These are phyloP conservation scores for Amblyjoppa proteus DNA, from an alignment of 2,888 invertebrate genomes.

Conservation along the genomic window DNA sequence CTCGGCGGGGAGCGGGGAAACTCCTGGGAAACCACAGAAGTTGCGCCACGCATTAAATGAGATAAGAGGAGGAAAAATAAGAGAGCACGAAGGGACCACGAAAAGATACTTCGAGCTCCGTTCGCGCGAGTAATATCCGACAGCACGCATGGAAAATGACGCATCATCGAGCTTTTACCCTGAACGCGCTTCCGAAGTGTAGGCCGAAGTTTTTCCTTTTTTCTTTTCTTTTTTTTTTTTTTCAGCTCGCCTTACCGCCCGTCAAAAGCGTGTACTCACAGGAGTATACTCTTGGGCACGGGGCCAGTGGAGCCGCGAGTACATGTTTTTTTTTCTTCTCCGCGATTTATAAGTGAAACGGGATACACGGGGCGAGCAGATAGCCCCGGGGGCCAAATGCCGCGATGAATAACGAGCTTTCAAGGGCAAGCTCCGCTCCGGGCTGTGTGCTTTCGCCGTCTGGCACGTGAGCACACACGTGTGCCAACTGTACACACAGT, in stretches of 20 bases:
- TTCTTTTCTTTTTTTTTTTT: neutral
- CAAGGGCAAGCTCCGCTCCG: neutral
- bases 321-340: conserved; percentile 22
- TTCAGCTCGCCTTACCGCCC: neutral
- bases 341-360: conserved; percentile 38
- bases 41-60: neutral
- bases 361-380: neutral
- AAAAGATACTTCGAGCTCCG: neutral
- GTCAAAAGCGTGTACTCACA: neutral
- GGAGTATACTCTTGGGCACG: neutral
- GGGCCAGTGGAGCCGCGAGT: neutral
- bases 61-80: neutral
- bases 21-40: conserved; percentile 8
- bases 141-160: neutral
- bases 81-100: neutral
- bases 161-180: neutral
- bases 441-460: conserved; percentile 3
- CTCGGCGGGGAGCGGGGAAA: conserved; percentile 5
- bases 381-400: conserved; percentile 17
- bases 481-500: neutral
- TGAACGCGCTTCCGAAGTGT: neutral
- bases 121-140: neutral
- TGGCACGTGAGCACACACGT: neutral
- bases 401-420: conserved; percentile 37
- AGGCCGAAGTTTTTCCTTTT: neutral